Base-by-base conservation (phyloP, 2,888 invertebrate genomes). In the Drosophila colorata region DNA sequence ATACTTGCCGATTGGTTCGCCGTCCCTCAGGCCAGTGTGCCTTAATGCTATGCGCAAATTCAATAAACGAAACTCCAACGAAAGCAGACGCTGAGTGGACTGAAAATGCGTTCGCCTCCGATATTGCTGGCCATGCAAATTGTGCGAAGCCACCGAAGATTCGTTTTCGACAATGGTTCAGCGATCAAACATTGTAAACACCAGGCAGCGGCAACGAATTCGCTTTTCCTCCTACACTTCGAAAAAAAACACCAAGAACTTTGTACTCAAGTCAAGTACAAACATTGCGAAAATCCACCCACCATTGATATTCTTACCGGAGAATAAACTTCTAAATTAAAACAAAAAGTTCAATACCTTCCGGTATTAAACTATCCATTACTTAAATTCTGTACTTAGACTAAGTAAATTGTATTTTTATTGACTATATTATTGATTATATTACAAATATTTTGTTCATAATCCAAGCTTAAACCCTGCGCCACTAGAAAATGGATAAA, bases 41-140 rank as follows among this genome's bases (percentile, higher is more conserved):
- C 66, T 64, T 78, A 74, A 78, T 70, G 40, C 57, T 66, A 76
- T 76, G 75, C 76, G 60, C 66, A 60, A 70, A 63, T 67, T 46
- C 67, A 64, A 69, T 53, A 57, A 74, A 57, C 59, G 61, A 69
- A 46, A 56, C 57, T 58, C 52, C 56, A 69, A 64, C 59, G 60
- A 58, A 69, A 69, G 48, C 55, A 65, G 64, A 44, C 63, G 79
- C 76, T 76, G 75, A 78, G 63, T 78, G 63, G 70, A 66, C 79
- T 74, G 64, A 75, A 75, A 74, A 75, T 64, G 43, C 60, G 64
- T 73, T 77, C 58, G 56, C 55, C 40, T 53, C 20, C 40, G 64
- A 57, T 72, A 72, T 53, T 76, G 76, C 76, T 76, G 65, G 33
- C 52, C 59, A 76, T 76, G 76, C 79, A 78, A 76, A 78, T 78